Percentiles rank a stretch among this genome's conserved stretches.
phyloP scores from a whole-genome alignment of 2,797 vertebrate genomes.

The Eleutherodactylus coqui region DNA sequence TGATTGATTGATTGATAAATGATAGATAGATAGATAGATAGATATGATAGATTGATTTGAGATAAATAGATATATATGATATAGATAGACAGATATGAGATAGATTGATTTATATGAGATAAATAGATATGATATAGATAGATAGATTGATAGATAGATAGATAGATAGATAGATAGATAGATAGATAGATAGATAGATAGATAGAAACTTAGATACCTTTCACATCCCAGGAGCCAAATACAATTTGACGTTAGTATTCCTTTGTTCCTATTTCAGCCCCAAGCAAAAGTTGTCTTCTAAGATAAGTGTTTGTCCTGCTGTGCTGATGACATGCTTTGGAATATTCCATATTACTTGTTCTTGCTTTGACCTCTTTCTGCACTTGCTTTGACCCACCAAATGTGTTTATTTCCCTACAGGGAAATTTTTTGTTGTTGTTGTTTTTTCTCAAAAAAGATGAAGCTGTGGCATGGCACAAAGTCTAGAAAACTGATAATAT shows the following conservation, averaged over 20 bases:
- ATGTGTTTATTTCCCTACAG: constrained; percentile 51
- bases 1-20: too few relatives aligned
- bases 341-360: constrained; percentile 46
- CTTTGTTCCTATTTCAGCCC: constrained; percentile 43
- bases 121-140: too few relatives aligned
- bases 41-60: too few relatives aligned
- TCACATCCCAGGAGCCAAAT: background rate
- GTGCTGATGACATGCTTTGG: constrained; percentile 33
- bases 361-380: constrained; percentile 41
- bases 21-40: too few relatives aligned
- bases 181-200: too few relatives aligned
- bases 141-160: too few relatives aligned
- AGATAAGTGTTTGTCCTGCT: constrained; percentile 34
- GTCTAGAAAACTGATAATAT: constrained; percentile 29
- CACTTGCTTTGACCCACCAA: constrained; percentile 28
- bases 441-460: constrained; percentile 29
- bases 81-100: too few relatives aligned
- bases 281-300: constrained; percentile 42
- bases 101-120: too few relatives aligned
- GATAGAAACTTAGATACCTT: background rate
- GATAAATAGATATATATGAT: too few relatives aligned
- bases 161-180: background rate
- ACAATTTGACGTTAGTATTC: background rate
- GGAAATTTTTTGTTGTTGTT: background rate
- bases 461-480: constrained; percentile 8